These are phyloP conservation scores for Carterocephalus palaemon DNA, from an alignment of 2,888 invertebrate genomes.

Conservation along the genomic window DNA sequence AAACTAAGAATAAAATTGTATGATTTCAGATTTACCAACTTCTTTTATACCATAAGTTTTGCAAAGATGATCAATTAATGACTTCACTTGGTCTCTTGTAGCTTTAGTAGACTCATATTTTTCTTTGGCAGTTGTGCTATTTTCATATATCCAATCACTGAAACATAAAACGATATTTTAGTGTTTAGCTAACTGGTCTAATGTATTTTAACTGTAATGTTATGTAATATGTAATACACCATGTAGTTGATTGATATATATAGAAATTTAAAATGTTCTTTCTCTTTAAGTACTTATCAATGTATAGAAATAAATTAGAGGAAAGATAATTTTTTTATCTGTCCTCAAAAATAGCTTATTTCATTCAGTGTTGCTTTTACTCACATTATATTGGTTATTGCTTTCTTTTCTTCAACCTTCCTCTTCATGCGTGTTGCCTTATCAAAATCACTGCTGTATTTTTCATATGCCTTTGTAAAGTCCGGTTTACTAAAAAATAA, in stretches of 20 bases:
- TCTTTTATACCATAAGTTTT: slow-evolving; percentile 74
- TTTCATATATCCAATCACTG: slow-evolving; percentile 86
- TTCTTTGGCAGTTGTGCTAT: slow-evolving; percentile 82
- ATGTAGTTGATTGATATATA: too few species aligned
- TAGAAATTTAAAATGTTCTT: too few species aligned
- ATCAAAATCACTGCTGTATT: slow-evolving; percentile 59
- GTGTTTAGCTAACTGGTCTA: too few species aligned
- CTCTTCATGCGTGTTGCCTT: slow-evolving; percentile 54
- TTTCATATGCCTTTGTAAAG: slow-evolving; percentile 54
- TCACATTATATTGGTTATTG: slow-evolving; percentile 60
- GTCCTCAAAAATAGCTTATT: too few species aligned
- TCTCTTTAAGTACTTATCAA: too few species aligned
- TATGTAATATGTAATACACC: too few species aligned
- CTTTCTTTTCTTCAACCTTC: slow-evolving; percentile 61
- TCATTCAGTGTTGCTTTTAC: too few species aligned
- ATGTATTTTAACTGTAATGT: too few species aligned
- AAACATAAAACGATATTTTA: slow-evolving; percentile 37
- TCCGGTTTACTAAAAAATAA: slow-evolving; percentile 43
- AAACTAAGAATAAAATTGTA: slow-evolving; percentile 6
- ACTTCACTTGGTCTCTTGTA: slow-evolving; percentile 85
- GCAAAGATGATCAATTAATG: slow-evolving; percentile 80
- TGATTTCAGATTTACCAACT: slow-evolving; percentile 60
- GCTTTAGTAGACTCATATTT: slow-evolving; percentile 83
- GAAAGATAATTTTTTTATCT: too few species aligned
- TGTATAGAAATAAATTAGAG: too few species aligned